phyloP scores from a whole-genome alignment of 2,888 invertebrate species.

The Athetis lepigone region DNA sequence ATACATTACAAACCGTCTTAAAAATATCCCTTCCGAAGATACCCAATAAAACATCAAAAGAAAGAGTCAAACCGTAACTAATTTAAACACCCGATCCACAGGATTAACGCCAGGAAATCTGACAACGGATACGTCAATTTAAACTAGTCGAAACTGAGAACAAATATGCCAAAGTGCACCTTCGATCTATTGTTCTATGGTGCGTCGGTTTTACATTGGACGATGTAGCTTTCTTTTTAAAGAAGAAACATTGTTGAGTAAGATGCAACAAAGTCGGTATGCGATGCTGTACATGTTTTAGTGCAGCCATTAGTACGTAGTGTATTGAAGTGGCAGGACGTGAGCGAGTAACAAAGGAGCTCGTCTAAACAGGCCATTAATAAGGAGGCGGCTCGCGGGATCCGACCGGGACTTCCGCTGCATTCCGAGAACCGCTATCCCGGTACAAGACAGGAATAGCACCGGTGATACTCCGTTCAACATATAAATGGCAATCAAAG shows the following conservation, averaged over 20 bases:
- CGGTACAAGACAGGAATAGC: slow-evolving; percentile 88
- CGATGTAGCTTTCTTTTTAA: slow-evolving; percentile 69
- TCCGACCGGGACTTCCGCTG: slow-evolving; percentile 86
- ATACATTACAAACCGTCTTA: slow-evolving; percentile 48
- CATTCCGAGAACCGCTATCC: slow-evolving; percentile 86
- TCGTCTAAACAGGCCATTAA: slow-evolving; percentile 90
- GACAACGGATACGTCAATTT: slow-evolving; percentile 89
- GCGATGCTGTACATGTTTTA: slow-evolving; percentile 60
- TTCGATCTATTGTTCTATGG: slow-evolving; percentile 71
- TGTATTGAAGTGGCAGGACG: slow-evolving; percentile 82
- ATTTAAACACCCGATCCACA: slow-evolving; percentile 79
- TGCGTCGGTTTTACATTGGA: slow-evolving; percentile 55
- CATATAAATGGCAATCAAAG: slow-evolving; percentile 78
- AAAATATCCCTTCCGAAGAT: slow-evolving; percentile 70
- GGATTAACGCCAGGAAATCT: slow-evolving; percentile 86
- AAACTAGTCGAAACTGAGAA: slow-evolving; percentile 84
- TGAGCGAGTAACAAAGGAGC: slow-evolving; percentile 88
- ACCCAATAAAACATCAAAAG: slow-evolving; percentile 80
- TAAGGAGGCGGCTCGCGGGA: slow-evolving; percentile 87
- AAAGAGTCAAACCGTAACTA: slow-evolving; percentile 74
- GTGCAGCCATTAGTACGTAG: slow-evolving; percentile 65
- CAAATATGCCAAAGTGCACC: slow-evolving; percentile 73
- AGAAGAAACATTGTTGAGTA: slow-evolving; percentile 36
- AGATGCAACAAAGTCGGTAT: slow-evolving; percentile 54
- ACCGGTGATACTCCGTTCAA: slow-evolving; percentile 72